Evolutionary conservation across 2,888 invertebrate species (phyloP).

Genomic region (Caenorhabditis drosophilae): DNA sequence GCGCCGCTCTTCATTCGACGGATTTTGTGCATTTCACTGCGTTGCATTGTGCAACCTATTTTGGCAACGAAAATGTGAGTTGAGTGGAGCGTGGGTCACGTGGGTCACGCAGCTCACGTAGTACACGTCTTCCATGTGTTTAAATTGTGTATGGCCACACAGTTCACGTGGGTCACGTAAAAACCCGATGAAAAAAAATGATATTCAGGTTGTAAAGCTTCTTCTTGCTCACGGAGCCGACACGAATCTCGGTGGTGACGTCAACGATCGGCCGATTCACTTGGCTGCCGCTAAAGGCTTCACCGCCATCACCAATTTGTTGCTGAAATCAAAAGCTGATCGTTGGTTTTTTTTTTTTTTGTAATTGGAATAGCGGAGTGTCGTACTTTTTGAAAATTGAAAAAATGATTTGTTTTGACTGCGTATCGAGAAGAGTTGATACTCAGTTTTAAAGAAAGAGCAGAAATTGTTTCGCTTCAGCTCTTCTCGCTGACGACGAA

Average conservation of each 20-base stretch:
- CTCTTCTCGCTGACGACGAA: conserved; percentile 71
- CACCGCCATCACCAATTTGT: conserved; percentile 69
- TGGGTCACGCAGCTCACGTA: too few relatives aligned
- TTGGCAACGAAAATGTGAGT: conserved; percentile 71
- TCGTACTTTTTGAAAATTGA: too few relatives aligned
- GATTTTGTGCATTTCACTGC: conserved; percentile 72
- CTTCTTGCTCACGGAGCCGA: conserved; percentile 70
- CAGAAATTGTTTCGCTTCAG: too few relatives aligned
- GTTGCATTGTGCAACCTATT: conserved; percentile 72
- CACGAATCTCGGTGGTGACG: conserved; percentile 71
- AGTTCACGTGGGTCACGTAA: too few relatives aligned
- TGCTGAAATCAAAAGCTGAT: conserved; percentile 70
- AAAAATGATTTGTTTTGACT: too few relatives aligned
- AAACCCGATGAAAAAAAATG: conserved; percentile 1
- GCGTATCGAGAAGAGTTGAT: too few relatives aligned
- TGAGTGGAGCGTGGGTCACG: too few relatives aligned
- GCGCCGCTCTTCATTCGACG: conserved; percentile 69
- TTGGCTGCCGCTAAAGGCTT: conserved; percentile 71
- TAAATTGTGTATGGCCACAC: too few relatives aligned
- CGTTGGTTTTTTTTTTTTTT: conserved; percentile 55
- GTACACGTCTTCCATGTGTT: too few relatives aligned
- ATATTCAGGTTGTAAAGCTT: conserved; percentile 69
- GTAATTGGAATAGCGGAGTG: too few relatives aligned
- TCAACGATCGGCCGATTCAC: conserved; percentile 71
- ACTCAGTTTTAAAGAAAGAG: too few relatives aligned